Conservation (phyloP, 2,797 vertebrate species). For the Synaphobranchus kaupii region DNA sequence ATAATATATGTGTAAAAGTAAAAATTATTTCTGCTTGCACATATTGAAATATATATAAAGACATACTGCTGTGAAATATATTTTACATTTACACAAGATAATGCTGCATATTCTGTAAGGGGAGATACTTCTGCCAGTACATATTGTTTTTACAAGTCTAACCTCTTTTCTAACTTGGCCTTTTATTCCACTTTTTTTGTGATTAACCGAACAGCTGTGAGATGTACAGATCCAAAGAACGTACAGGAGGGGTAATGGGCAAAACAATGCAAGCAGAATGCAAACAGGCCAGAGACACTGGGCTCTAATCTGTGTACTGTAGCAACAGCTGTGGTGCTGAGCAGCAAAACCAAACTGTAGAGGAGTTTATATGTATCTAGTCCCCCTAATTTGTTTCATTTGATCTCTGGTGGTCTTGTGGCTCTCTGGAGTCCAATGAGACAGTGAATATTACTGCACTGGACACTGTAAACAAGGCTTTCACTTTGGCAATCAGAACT, state of each 20-base stretch:
- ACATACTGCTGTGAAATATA: too few species aligned
- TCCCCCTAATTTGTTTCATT: not conserved
- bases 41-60: too few species aligned
- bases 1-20: too few species aligned
- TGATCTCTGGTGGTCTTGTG: not conserved
- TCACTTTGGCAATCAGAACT: not conserved
- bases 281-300: slow-evolving; percentile 65
- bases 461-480: not conserved
- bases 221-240: slow-evolving; percentile 86
- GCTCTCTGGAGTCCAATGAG: not conserved
- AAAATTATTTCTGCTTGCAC: too few species aligned
- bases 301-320: not conserved
- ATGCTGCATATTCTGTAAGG: too few species aligned
- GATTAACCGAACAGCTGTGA: slow-evolving; percentile 71
- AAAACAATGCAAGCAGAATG: slow-evolving; percentile 79
- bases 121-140: not conserved
- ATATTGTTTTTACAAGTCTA: slow-evolving; percentile 5
- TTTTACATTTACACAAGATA: too few species aligned
- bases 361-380: not conserved
- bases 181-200: slow-evolving; percentile 70
- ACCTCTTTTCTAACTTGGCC: slow-evolving; percentile 47
- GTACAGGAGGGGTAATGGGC: slow-evolving; percentile 90
- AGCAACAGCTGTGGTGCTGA: not conserved
- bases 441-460: not conserved
- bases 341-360: not conserved